Evolutionary conservation across 2,888 invertebrate genomes (phyloP), one percentile per base, ranked within the genome.

Genomic region (Opisthograptis luteolata): DNA sequence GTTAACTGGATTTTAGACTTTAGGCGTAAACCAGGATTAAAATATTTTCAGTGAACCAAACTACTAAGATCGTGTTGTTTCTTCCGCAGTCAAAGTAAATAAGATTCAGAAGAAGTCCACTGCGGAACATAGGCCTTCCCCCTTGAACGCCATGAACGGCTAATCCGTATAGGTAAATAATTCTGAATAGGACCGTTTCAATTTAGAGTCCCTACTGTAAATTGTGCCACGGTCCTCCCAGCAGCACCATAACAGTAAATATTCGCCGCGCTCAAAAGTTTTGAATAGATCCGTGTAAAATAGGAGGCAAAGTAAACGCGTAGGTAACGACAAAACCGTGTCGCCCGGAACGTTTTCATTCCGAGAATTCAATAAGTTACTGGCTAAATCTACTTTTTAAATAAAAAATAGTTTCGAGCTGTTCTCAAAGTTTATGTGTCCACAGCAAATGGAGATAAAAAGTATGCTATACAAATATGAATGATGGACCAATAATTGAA

Each of bases 231-330:
- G 10, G 14, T 19, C 39, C 42, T 43, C 44, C 46, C n/a, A n/a
- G n/a, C n/a, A 32, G 12, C 60, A 60, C 64, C 59, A 63, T 70
- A 70, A 70, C 73, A 70, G 69, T 76, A 74, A 75, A 74, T 74
- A 68, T 67, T 62, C 64, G 22, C 30, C 59, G 42, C 45, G 36
- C 57, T 59, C 39, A 45, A 62, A 49, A 61, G 57, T 62, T 62
- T 45, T 56, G 51, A 60, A 57, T 55, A 52, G 48, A 55, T 52
- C 48, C 35, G 58, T 30, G 61, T 62, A 50, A 63, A 66, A 69
- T 68, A 66, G 62, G 61, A 65, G 60, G 59, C 45, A 41, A 59
- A 44, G 43, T 55, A 58, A 61, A 54, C 51, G 48, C 56, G 34
- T 49, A 28, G 25, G 36, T 31, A 52, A 47, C 30, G 41, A 47